Evolutionary conservation across 2,888 invertebrate genomes (phyloP).

Genomic region (Dryadula phaetusa): DNA sequence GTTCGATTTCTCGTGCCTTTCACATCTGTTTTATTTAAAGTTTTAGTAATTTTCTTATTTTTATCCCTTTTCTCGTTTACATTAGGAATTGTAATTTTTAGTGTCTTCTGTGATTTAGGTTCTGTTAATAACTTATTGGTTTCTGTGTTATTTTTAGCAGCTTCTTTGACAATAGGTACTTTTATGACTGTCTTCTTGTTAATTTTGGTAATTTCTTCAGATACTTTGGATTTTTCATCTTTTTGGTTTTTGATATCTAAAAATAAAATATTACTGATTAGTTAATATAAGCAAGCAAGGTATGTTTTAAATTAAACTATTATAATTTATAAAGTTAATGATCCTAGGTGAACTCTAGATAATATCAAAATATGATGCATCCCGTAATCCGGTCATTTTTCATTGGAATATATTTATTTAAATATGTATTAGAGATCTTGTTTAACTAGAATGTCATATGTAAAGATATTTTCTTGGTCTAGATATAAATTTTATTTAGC

Average conservation of each 20-base stretch:
- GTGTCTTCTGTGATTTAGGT: conserved; percentile 45
- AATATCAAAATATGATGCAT: no score
- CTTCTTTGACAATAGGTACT: conserved; percentile 57
- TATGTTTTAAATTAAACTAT: no score
- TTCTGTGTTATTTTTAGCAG: conserved; percentile 50
- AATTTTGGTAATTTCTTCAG: not conserved
- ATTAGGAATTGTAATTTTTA: conserved; percentile 59
- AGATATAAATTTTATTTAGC: no score
- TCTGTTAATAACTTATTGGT: conserved; percentile 65
- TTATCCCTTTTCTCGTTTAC: conserved; percentile 37
- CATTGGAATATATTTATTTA: no score
- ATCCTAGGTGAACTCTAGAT: no score
- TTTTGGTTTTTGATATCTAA: not conserved
- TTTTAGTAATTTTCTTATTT: not conserved
- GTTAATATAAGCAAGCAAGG: no score
- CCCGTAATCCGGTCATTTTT: no score
- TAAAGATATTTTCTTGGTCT: no score
- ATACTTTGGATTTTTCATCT: not conserved
- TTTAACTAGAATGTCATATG: no score
- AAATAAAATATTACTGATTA: no score
- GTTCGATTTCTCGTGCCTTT: conserved; percentile 27
- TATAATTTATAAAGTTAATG: no score
- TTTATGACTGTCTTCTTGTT: conserved; percentile 6
- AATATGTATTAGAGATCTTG: no score
- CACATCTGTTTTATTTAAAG: conserved; percentile 34